Evolutionary conservation across 2,888 invertebrate species (phyloP), one percentile per base, ranked within the genome.

Genomic region (Rhingia campestris): DNA sequence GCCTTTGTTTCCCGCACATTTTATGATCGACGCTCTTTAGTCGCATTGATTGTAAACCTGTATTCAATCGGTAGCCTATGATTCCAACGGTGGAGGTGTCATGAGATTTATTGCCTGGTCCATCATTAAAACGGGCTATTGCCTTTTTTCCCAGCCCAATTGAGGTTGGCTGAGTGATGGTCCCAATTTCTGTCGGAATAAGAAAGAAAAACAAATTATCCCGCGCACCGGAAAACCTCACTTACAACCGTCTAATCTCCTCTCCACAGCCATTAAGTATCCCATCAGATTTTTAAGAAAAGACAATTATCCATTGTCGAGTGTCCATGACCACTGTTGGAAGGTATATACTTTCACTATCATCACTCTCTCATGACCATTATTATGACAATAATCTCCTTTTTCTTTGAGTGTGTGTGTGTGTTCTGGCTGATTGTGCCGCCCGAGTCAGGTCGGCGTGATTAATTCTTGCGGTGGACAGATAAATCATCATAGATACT

Each of bases 191-290:
- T 1, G 10, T 22, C 7, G 49, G 49, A 6, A 59, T 12, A 32
- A 53, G 35, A 45, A 41, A 41, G 30, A 49, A 45, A 32, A 75
- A 61, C 67, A 76, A 76, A 76, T 76, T 76, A 76, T 76, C 53
- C 74, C 58, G 49, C 39, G 3, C 22, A 69, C 67, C 67, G 76
- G 76, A 76, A 76, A 76, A 76, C 67, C 76, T 76, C 76, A 69
- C 54, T 76, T 69, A 76, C 67, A 76, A 75, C 67, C 67, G 39
- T 59, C 76, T 59, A 49, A 49, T 30, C 9, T 49, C 49, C 76
- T 67, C 59, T 59, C 53, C 64, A 41, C 49, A 47, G 67, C 61
- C 76, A 30, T 58, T 67, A 69, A 69, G 76, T 76, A 69, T 61
- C 53, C 67, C 76, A 76, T 76, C 69, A 67, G 53, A 61, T 33